These are phyloP conservation scores for Gallinago stenura DNA, from an alignment of 2,797 vertebrate species.

Conservation along the genomic window DNA sequence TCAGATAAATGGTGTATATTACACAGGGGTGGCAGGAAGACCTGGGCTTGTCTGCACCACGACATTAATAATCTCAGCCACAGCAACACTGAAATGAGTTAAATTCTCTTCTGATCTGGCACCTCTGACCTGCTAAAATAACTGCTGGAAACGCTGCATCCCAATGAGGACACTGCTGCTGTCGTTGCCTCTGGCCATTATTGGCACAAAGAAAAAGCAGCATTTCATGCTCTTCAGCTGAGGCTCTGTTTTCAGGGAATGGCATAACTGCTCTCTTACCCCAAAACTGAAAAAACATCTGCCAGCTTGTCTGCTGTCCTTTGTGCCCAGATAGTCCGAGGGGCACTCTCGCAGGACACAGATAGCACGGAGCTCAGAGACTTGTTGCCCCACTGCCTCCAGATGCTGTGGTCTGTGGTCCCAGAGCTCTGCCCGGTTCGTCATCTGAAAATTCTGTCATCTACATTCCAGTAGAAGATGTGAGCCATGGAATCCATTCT, in stretches of 20 bases:
- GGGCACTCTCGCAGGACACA: background rate
- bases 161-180: background rate
- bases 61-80: background rate
- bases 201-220: background rate
- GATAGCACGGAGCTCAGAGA: fast-evolving
- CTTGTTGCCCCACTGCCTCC: fast-evolving
- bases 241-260: background rate
- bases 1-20: fast-evolving
- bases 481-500: fast-evolving
- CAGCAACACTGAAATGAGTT: background rate
- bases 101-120: background rate
- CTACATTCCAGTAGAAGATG: background rate
- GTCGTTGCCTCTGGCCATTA: background rate
- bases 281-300: background rate
- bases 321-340: fast-evolving
- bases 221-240: background rate
- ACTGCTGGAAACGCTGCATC: background rate
- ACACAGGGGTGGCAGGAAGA: background rate
- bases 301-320: background rate
- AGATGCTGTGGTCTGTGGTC: background rate
- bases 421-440: background rate
- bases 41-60: fast-evolving
- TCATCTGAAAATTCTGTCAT: background rate
- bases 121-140: background rate
- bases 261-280: background rate